Percentiles rank a stretch among this genome's conserved stretches.
Evolutionary conservation across 1,140 invertebrate species (phyloP).

Genomic region (Tetraneura akinire): DNA sequence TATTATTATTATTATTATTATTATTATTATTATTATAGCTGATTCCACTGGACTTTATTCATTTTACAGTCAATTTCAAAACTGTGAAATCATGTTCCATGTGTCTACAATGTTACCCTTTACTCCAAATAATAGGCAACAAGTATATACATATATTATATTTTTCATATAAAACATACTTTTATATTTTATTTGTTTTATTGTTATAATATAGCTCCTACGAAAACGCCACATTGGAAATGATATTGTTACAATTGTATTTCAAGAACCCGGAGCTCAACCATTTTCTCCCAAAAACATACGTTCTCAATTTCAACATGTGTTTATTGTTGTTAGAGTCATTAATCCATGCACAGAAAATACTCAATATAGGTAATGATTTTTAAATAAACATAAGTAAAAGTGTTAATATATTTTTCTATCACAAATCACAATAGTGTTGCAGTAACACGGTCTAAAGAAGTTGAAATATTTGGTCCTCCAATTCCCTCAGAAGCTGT

Average conservation of each 20-base stretch:
- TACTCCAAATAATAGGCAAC: conserved; percentile 88
- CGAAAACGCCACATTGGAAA: conserved; percentile 92
- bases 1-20: no score
- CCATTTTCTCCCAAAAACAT: conserved; percentile 92
- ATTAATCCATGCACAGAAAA: conserved; percentile 89
- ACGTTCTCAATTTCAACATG: conserved; percentile 94
- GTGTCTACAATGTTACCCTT: conserved; percentile 92
- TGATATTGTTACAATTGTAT: conserved; percentile 94
- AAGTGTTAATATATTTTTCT: neutral
- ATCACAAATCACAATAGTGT: conserved; percentile 66
- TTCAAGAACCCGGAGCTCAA: conserved; percentile 92
- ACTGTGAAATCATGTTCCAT: conserved; percentile 91
- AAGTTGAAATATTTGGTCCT: conserved; percentile 94
- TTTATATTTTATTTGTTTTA: neutral
- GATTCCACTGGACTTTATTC: conserved; percentile 87
- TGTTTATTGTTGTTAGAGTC: conserved; percentile 91
- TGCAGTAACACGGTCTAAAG: conserved; percentile 89
- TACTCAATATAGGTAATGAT: conserved; percentile 73
- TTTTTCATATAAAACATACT: neutral
- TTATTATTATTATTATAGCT: conserved; percentile 64
- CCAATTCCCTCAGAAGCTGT: conserved; percentile 81
- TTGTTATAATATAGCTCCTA: conserved; percentile 67
- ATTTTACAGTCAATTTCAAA: conserved; percentile 80
- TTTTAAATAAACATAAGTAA: conserved; percentile 13
- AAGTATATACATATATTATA: conserved; percentile 61